Base-by-base conservation (phyloP, 2,797 vertebrate genomes). In the Enteromius fasciolatus region DNA sequence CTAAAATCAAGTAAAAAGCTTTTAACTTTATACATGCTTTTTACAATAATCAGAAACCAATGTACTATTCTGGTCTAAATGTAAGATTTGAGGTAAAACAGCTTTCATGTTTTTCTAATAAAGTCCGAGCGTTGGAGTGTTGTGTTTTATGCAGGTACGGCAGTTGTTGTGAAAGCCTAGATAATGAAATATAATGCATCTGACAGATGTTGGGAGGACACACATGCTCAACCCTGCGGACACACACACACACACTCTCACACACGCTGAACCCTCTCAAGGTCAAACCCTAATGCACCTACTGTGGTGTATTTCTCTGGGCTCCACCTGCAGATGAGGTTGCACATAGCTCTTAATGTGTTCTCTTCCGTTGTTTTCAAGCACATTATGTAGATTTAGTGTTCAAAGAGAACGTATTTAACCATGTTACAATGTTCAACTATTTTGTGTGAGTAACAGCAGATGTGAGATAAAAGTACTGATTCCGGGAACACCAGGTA, bases 181-280 rank as follows among this genome's bases (percentile, higher is more conserved):
- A 74, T 50, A 81, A 75, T 57, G 50, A 78, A 83, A 66, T 79
- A 78, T 25, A 52, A 72, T 54, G 59, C 68, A 31, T 74, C 73
- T 84, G 77, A 79, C 76, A 79, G 67, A 78, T 78, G 67, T 72
- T 78, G 68, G 75, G 76, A 64, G 44, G 52, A 63, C 80, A 69
- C 41, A 6, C 64, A 67, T n/a, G 3, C 66, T 77, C 61, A 28
- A 41, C 63, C 83, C 68, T 73, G 78, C 63, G 36, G 72, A 54
- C 41, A 9, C 28, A 6, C 52, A 59, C 15, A 64, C 39, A 76
- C 39, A 57, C 52, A 2, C 23, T 31, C 48, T 46, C 63, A 67
- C 78, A 74, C 78, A 74, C 17, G 7, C 18, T 82, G 75, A 85
- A 82, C 84, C 31, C 28, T 74, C 64, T 82, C 75, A 82, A 82